Percentiles rank a stretch among this genome's conserved stretches.
phyloP scores from a whole-genome alignment of 2,113 vertebrate genomes.

The Syrmaticus mikado region DNA sequence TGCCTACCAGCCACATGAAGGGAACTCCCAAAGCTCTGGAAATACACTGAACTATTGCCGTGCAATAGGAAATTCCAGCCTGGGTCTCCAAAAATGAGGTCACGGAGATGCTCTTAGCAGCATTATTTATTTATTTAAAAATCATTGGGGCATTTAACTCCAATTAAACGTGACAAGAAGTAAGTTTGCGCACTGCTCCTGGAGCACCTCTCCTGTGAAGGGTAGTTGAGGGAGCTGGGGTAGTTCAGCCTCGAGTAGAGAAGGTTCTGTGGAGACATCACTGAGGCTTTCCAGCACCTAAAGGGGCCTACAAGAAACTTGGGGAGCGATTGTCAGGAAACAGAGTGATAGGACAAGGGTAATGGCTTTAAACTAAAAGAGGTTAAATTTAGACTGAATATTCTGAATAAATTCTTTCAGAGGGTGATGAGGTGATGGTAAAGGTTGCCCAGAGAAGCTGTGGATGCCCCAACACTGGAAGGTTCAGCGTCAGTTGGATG shows the following conservation, averaged over 20 bases:
- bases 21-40: not conserved
- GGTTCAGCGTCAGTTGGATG: not conserved
- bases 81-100: rapidly evolving
- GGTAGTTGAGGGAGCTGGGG: not conserved
- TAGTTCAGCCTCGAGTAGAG: not conserved
- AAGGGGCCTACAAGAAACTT: not conserved
- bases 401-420: not conserved
- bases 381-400: not conserved
- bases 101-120: not conserved
- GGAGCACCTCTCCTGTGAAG: not conserved
- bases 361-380: not conserved
- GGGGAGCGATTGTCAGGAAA: not conserved
- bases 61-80: not conserved
- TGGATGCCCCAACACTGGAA: not conserved
- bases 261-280: not conserved
- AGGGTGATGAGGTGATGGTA: not conserved
- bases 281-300: not conserved
- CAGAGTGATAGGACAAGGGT: not conserved
- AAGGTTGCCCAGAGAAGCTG: not conserved
- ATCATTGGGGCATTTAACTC: not conserved
- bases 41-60: too few relatives aligned
- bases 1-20: not conserved
- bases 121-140: not conserved
- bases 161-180: not conserved
- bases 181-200: not conserved